Percentiles rank a stretch among this genome's conserved stretches.
phyloP scores from a whole-genome alignment of 2,113 vertebrate species.

The Columbina picui region DNA sequence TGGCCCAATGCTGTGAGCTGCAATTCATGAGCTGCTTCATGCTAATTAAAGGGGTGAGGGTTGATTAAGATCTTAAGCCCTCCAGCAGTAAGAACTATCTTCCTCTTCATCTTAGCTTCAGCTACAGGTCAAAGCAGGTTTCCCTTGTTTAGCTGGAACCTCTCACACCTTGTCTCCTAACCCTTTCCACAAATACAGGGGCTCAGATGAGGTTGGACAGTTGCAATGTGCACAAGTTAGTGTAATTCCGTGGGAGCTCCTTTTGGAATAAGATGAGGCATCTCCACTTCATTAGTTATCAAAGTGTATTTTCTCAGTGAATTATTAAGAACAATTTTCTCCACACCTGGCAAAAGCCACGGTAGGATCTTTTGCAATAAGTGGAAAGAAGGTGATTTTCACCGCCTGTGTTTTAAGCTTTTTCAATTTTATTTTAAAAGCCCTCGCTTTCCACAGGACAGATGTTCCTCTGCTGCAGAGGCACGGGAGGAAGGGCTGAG shows the following conservation, averaged over 20 bases:
- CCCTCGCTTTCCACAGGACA: neutral
- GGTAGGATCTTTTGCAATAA: neutral
- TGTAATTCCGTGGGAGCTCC: neutral
- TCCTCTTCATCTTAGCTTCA: slow-evolving; percentile 41
- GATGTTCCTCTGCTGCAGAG: neutral
- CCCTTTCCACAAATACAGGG: neutral
- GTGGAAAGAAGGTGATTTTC: neutral
- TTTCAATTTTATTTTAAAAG: neutral
- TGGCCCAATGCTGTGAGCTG: neutral
- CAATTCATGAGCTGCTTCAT: slow-evolving; percentile 3
- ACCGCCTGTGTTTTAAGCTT: neutral
- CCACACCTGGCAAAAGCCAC: neutral
- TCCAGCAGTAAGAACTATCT: neutral
- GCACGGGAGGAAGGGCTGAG: neutral
- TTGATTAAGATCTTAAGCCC: slow-evolving; percentile 62
- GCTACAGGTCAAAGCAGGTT: slow-evolving; percentile 60
- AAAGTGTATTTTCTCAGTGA: neutral
- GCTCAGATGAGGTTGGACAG: neutral
- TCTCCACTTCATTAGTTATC: neutral
- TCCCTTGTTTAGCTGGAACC: slow-evolving; percentile 46
- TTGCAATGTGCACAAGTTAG: neutral
- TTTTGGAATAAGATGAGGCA: neutral
- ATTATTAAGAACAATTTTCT: neutral
- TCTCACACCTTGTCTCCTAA: slow-evolving; percentile 5
- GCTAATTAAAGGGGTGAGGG: slow-evolving; percentile 34